Base-by-base conservation (phyloP, 2,113 vertebrate genomes). In the Macrotus californicus region DNA sequence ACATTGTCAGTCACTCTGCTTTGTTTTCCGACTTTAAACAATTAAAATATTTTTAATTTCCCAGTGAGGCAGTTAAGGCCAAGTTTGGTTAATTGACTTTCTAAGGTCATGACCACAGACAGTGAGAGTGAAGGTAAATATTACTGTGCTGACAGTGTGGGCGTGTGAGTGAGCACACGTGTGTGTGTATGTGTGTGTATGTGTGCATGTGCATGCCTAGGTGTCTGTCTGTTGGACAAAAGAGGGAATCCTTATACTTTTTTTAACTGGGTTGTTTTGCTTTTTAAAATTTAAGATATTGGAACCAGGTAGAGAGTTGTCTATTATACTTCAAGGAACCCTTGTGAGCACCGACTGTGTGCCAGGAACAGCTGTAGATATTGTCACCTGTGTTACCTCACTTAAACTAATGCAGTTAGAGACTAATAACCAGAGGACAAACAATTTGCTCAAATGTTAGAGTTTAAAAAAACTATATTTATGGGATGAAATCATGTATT, bases 31-130 rank as follows among this genome's bases (percentile, higher is more conserved):
- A 84, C 34, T 31, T 67, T 9, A 73, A 34, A 7, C 26, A 56
- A 87, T 50, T 81, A 41, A 70, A 61, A 84, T 83, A 61, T 16
- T 70, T 93, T 92, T 56, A n/a, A 70, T 85, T 91, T 96, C 61
- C 59, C 13, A 36, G 14, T 24, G 64, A 95, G 43, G 2, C 48
- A 56, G 6, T 31, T 84, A 41, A 83, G 13, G 8, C 18, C 8
- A 6, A 21, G 12, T 64, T 70, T 76, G 22, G 10, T 64, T 85
- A 36, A 79, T 1, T 72, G 31, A 79, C 41, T 70, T 93, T 61
- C 43, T n/a, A 82, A 92, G 67, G 24, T 93, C 22, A 82, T 16
- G 48, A 5, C 26, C 36, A 18, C 26, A 88, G n/a, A 64, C 7
- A 67, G 1, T 50, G n/a, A 54, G 41, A 24, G 3, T 59, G 24